Evolutionary conservation across 2,888 invertebrate genomes (phyloP), one percentile per base, ranked within the genome.

Genomic region (Anorthoa munda): DNA sequence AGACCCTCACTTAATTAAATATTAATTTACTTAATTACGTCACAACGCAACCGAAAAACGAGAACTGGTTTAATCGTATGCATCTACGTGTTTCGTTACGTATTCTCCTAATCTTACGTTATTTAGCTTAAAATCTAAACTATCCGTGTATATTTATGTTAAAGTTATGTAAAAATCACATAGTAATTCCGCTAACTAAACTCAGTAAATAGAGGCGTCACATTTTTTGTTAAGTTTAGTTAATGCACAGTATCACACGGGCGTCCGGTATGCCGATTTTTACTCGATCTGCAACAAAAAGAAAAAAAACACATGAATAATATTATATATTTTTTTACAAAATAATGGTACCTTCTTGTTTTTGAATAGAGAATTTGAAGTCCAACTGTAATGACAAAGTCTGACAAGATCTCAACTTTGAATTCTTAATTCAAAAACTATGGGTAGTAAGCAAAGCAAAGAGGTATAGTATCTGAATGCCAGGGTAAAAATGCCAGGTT

Each of bases 141-240:
- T 93, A 91, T 91, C 88, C 87, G 84, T 92, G 90, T 92, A 93
- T 90, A 92, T 90, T 89, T 92, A 87, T 88, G 84, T 87, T 89
- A 91, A 91, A 89, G 88, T 92, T 91, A 90, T 85, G 88, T 94
- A 93, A 92, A 93, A 94, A 95, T 95, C 95, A 95, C 95, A 95
- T 91, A 93, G 91, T 93, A 93, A 94, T 94, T 96, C 95, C 90
- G 92, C 95, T 96, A 96, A 91, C 94, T 95, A 95, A 90, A 89
- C 93, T 91, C 92, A 92, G 83, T 80, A 76, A 66, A 84, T 90
- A 89, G 88, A 90, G 90, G 90, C 90, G 89, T 90, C 93, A 92
- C 91, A 89, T 88, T 80, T 82, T 82, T 88, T 82, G 74, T 85
- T 87, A 86, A 83, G 87, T 87, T 90, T 89, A 89, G 88, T 91